phyloP scores from a whole-genome alignment of 2,888 invertebrate genomes.

The Lottia scabra region DNA sequence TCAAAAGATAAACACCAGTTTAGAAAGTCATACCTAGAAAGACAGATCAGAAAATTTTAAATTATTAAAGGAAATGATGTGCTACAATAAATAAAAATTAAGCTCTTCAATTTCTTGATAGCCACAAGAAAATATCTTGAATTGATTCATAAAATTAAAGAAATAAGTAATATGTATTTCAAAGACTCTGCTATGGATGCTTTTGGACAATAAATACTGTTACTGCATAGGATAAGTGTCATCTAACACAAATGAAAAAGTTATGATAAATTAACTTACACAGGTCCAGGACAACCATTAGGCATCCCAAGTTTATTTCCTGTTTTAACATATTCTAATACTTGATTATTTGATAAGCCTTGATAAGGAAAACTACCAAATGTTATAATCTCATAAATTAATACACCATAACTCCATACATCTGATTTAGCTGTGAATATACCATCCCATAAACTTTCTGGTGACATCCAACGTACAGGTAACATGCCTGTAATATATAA shows the following conservation, averaged over 20 bases:
- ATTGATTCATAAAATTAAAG: too few relatives aligned
- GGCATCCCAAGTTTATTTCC: conserved; percentile 83
- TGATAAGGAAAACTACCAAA: conserved; percentile 93
- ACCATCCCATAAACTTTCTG: conserved; percentile 85
- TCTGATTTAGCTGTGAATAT: conserved; percentile 88
- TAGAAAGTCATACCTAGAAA: conserved; percentile 79
- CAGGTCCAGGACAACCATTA: conserved; percentile 80
- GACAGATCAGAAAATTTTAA: conserved; percentile 16
- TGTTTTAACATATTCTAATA: conserved; percentile 82
- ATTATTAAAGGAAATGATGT: too few relatives aligned
- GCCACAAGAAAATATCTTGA: too few relatives aligned
- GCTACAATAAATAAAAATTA: too few relatives aligned
- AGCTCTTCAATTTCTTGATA: too few relatives aligned
- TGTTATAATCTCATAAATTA: conserved; percentile 85
- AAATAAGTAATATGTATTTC: too few relatives aligned
- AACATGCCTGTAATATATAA: conserved; percentile 75
- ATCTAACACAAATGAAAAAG: not conserved
- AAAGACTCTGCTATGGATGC: too few relatives aligned
- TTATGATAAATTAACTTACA: conserved; percentile 76
- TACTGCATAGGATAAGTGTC: too few relatives aligned
- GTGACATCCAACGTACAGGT: conserved; percentile 94
- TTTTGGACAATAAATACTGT: too few relatives aligned
- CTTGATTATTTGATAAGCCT: conserved; percentile 87
- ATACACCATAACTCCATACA: conserved; percentile 90
- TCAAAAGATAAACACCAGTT: conserved; percentile 84